Evolutionary conservation across 2,113 vertebrate species (phyloP), one percentile per base, ranked within the genome.

Genomic region (Menidia beryllina): DNA sequence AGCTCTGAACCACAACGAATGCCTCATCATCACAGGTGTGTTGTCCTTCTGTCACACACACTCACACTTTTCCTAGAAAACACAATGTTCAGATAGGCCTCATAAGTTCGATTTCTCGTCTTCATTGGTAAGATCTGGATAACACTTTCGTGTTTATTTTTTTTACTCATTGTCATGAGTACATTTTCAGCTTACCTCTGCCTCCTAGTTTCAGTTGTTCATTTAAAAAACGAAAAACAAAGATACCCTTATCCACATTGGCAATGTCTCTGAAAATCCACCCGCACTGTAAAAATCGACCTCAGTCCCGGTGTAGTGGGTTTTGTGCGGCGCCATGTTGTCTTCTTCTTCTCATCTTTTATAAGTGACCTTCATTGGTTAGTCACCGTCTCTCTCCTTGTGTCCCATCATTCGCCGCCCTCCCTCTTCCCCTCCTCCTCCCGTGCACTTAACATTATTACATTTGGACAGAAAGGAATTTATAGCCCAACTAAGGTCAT

Each of bases 1-100:
- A 91, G 94, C 94, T 49, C 77, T 99, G 92, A 96, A 98, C 79
- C 77, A 93, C 91, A 96, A 97, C 69, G 98, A 99, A 86, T 99
- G 98, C 93, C 96, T 99, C 79, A 98, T 99, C 71, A 94, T 99
- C 86, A 98, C 96, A 94, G 98, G 98, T 99, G 80, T 0, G 27
- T 26, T 19, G 10, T 19, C 4, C 4, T 15, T 39, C 9, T 14
- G 10, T 20, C 41, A 34, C 30, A 34, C 30, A 34, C 30, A 3
- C 30, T 8, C 30, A 34, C 30, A 34, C 30, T n/a, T n/a, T n/a
- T n/a, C n/a, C n/a, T n/a, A n/a, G n/a, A n/a, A n/a, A n/a, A n/a
- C n/a, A n/a, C n/a, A n/a, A n/a, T n/a, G n/a, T n/a, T n/a, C n/a
- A n/a, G n/a, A n/a, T n/a, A n/a, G n/a, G n/a, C n/a, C n/a, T n/a